Percentiles rank a stretch among this genome's conserved stretches.
phyloP scores from a whole-genome alignment of 2,797 vertebrate genomes.

The Xyrichtys novacula region DNA sequence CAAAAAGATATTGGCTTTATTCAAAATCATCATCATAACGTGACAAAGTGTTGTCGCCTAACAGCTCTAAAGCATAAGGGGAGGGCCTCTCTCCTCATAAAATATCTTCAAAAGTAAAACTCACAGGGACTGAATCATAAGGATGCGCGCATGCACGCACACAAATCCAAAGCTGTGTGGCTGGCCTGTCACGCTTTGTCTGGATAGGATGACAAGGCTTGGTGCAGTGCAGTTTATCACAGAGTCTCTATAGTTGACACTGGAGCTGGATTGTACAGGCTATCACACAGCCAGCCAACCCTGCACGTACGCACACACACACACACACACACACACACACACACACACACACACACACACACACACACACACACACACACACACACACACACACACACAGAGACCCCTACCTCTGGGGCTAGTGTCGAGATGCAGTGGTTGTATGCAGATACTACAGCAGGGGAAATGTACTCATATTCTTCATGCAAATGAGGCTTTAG shows the following conservation, averaged over 20 bases:
- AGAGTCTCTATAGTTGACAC: conserved; percentile 63
- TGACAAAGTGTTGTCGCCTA: conserved; percentile 19
- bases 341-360: neutral
- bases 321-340: conserved; percentile 18
- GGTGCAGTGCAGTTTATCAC: conserved; percentile 68
- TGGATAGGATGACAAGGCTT: conserved; percentile 59
- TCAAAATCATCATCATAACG: conserved; percentile 3
- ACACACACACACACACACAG: conserved; percentile 18
- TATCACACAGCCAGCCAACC: conserved; percentile 57
- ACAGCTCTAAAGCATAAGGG: conserved; percentile 4
- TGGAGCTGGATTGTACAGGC: conserved; percentile 45
- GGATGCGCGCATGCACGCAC: conserved; percentile 4
- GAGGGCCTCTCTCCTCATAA: conserved; percentile 8
- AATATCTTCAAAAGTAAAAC: conserved; percentile 6
- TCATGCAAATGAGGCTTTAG: conserved; percentile 40
- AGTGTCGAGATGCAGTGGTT: conserved; percentile 24
- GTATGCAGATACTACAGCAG: conserved; percentile 24
- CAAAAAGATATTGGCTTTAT: neutral
- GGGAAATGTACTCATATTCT: conserved; percentile 31
- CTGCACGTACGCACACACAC: neutral
- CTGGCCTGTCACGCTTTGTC: conserved; percentile 57
- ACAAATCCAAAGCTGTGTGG: conserved; percentile 15
- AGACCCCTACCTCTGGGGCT: conserved; percentile 1
- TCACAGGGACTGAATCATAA: conserved; percentile 19
- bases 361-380: neutral